Base-by-base conservation (phyloP, 1,140 invertebrate genomes). In the Philopotamus ludificatus region DNA sequence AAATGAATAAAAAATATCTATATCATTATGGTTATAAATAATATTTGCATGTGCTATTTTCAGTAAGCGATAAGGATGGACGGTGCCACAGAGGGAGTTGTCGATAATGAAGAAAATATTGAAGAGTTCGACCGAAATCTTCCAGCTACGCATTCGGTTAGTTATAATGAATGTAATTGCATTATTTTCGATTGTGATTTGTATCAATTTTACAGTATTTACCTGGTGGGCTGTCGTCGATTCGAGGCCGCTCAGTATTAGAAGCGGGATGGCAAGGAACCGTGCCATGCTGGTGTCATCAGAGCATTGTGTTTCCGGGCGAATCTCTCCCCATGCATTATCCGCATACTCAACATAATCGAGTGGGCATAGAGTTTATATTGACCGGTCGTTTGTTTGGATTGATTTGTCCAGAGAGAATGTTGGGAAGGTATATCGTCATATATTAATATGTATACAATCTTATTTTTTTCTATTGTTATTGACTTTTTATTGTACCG, bases 241-340 rank as follows among this genome's bases (percentile, higher is more conserved):
- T 79, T 23, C 57, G 72, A 16, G 77, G 77, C 22, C 73, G 76
- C 15, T 65, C 68, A 0, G 71, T 77, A 15, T 65, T 78, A 58
- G 77, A 78, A 58, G 63, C 79, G 25, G 79, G 79, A 16, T 78
- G 77, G 78, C 53, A 63, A 4, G 78, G 77, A 0, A 67, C 59
- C 1, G 73, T 80, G 57, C 74, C 76, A 0, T 77, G 73, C 47
- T 63, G 72, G 61, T 74, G 73, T 12, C 75, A 77, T 47, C 72
- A 76, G 23, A 75, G 75, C 22, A 72, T 73, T 16, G 75, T 80
- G 47, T 81, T 80, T 68, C 79, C 79, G 1, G 78, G 78, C 15
- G 79, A 81, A 70, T 78, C 74, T 0, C 74, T 81, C 18, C 79
- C 79, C 28, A 74, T 80, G 77, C 65, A 79, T 44, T 70, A 78